Conservation (phyloP, 2,113 vertebrate genomes). For the Brachyistius frenatus region DNA sequence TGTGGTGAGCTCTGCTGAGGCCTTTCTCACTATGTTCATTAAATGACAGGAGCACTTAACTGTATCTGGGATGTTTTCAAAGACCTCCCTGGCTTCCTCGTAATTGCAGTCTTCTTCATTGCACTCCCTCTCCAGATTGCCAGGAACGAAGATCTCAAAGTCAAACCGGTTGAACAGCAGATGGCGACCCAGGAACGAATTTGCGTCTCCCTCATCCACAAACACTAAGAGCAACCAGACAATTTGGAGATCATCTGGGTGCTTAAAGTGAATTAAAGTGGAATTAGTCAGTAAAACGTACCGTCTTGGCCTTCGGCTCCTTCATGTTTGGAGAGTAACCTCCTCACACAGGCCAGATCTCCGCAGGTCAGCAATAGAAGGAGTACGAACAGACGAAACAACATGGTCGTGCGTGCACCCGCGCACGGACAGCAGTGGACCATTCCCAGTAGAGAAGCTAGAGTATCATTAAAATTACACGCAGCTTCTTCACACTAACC, state of each 20-base stretch:
- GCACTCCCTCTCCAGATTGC: constrained; percentile 94
- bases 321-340: constrained; percentile 35
- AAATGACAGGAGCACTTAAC: constrained; percentile 80
- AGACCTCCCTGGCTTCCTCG: constrained; percentile 95
- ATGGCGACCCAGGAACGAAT: constrained; percentile 89
- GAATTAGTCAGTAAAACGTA: constrained; percentile 53
- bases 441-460: constrained; percentile 16
- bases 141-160: constrained; percentile 91
- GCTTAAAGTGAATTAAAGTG: fast-evolving
- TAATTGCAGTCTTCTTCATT: constrained; percentile 93
- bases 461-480: background rate
- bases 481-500: background rate
- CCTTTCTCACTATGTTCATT: background rate
- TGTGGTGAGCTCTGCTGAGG: background rate
- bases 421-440: constrained; percentile 12
- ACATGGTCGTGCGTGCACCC: constrained; percentile 80
- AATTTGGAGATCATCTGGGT: background rate
- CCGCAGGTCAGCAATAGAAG: constrained; percentile 80
- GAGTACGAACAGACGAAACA: constrained; percentile 80
- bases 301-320: constrained; percentile 75
- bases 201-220: constrained; percentile 88
- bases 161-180: constrained; percentile 95
- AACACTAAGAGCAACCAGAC: constrained; percentile 84
- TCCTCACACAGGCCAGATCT: constrained; percentile 78
- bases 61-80: constrained; percentile 88